These are phyloP conservation scores for Drosophila pegasa DNA, from an alignment of 2,888 invertebrate species.

Conservation along the genomic window DNA sequence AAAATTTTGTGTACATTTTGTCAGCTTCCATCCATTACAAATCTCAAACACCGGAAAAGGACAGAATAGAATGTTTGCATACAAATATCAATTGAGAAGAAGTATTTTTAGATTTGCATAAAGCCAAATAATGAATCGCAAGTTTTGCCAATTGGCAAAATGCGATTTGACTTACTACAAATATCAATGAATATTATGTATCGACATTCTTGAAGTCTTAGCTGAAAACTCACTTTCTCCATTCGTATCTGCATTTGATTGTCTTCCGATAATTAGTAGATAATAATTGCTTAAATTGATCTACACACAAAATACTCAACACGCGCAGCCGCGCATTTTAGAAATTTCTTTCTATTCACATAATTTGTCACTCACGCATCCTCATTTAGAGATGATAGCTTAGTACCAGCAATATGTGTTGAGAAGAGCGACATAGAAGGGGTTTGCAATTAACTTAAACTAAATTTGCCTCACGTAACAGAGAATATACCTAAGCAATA, in stretches of 20 bases:
- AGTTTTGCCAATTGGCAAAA: neutral
- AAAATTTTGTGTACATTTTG: too few species aligned
- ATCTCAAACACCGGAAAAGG: too few species aligned
- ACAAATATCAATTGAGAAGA: too few species aligned
- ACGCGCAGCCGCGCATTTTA: conserved; percentile 32
- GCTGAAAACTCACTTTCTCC: conserved; percentile 64
- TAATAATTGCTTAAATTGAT: conserved; percentile 70
- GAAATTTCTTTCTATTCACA: conserved; percentile 27
- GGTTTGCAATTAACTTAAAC: neutral
- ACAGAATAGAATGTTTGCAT: too few species aligned
- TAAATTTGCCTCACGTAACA: neutral
- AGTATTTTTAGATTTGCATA: too few species aligned
- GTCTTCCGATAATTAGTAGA: conserved; percentile 62
- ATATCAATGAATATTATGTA: neutral
- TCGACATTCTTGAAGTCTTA: neutral
- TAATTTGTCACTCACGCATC: conserved; percentile 77
- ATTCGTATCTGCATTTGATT: conserved; percentile 28
- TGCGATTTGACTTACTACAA: neutral
- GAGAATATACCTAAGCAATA: neutral
- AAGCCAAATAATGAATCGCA: too few species aligned
- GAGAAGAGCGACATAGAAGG: neutral
- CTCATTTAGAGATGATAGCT: conserved; percentile 25
- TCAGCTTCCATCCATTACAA: too few species aligned
- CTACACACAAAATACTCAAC: conserved; percentile 46
- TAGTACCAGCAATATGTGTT: too few species aligned